Evolutionary conservation across 2,888 invertebrate genomes (phyloP).

Genomic region (Timema cristinae): DNA sequence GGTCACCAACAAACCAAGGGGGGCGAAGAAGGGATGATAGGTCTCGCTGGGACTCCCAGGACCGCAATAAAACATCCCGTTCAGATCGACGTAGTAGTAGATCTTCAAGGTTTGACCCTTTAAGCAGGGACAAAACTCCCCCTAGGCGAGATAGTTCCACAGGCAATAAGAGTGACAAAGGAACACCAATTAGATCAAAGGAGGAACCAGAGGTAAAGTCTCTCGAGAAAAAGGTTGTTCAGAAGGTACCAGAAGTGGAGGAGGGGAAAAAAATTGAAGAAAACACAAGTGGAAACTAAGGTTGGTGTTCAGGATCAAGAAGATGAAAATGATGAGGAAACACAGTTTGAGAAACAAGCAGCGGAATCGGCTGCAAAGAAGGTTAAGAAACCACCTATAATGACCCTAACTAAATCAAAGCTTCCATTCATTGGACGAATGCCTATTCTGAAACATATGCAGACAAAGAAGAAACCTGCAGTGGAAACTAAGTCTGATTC

Average conservation of each 20-base stretch:
- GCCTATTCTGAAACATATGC: conserved; percentile 63
- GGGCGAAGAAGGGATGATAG: conserved; percentile 31
- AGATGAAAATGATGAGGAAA: conserved; percentile 38
- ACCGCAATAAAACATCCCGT: conserved; percentile 18
- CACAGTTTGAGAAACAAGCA: conserved; percentile 43
- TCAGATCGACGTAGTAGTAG: conserved; percentile 8
- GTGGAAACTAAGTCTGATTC: conserved; percentile 11
- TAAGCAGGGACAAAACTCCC: conserved; percentile 6
- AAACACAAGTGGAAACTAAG: not conserved
- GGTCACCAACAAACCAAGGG: conserved; percentile 36
- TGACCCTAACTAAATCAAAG: conserved; percentile 55
- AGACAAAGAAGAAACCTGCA: conserved; percentile 22
- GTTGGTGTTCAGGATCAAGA: conserved; percentile 23
- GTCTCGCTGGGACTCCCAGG: conserved; percentile 29
- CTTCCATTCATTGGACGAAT: conserved; percentile 82
- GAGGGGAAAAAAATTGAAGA: not conserved
- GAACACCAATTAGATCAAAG: not conserved
- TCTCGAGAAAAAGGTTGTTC: conserved; percentile 19
- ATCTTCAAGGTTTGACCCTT: conserved; percentile 15
- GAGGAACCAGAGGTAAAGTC: conserved; percentile 9
- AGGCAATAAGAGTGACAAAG: not conserved
- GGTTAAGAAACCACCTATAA: conserved; percentile 39
- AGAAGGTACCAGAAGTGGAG: too few relatives aligned
- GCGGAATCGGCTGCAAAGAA: conserved; percentile 36
- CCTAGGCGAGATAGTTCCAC: conserved; percentile 6